Evolutionary conservation across 2,113 vertebrate genomes (phyloP).

Genomic region (Rattus norvegicus): DNA sequence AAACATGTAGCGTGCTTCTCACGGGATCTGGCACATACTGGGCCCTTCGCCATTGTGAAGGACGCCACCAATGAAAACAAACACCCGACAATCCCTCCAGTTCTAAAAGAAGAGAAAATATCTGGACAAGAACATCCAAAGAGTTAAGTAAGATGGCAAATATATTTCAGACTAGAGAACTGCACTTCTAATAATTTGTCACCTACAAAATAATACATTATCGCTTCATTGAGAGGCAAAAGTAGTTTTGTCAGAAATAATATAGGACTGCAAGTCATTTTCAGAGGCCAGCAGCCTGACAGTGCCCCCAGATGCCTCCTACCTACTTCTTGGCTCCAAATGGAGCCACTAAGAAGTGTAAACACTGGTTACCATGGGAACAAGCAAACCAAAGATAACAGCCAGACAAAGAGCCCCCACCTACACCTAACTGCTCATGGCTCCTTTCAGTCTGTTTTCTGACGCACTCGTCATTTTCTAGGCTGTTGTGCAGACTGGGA

Average conservation of each 20-base stretch:
- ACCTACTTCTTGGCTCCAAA: slow-evolving; percentile 48
- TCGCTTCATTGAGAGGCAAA: slow-evolving; percentile 1
- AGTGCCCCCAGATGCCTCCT: neutral
- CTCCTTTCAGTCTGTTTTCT: slow-evolving; percentile 37
- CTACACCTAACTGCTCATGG: slow-evolving; percentile 35
- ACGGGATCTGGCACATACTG: neutral
- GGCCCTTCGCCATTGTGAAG: neutral
- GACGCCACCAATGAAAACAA: neutral
- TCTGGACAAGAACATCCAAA: neutral
- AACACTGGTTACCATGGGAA: slow-evolving; percentile 64
- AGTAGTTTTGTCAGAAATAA: slow-evolving; percentile 13
- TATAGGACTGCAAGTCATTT: neutral
- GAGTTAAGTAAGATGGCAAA: slow-evolving; percentile 19
- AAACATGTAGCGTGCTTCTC: neutral
- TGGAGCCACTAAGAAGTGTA: slow-evolving; percentile 13
- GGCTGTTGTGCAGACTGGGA: slow-evolving; percentile 8
- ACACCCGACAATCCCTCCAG: neutral
- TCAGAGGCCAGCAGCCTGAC: slow-evolving; percentile 4
- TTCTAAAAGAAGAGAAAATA: slow-evolving; percentile 16
- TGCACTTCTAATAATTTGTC: slow-evolving; percentile 49
- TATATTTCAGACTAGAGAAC: slow-evolving; percentile 3
- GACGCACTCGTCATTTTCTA: slow-evolving; percentile 49
- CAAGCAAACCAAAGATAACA: slow-evolving; percentile 59
- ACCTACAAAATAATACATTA: neutral
- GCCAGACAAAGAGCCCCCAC: slow-evolving; percentile 54